Base-by-base conservation (phyloP, 2,888 invertebrate genomes). In the Himalopsyche japonica region DNA sequence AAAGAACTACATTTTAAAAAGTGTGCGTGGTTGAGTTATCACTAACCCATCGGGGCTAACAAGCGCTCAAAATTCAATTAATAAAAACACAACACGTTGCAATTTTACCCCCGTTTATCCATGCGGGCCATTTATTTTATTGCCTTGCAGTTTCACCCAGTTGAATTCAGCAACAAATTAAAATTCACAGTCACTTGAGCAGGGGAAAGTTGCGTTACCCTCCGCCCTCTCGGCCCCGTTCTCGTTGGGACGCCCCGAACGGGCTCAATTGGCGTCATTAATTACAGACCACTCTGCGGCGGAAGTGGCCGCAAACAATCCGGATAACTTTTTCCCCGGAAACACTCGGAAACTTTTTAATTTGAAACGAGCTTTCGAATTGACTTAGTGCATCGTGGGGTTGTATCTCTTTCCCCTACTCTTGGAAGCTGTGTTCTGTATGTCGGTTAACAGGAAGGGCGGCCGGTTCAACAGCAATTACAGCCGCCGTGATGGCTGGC, bases 241-340 rank as follows among this genome's bases (percentile, higher is more conserved):
- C 27, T 70, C 70, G 70, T 30, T 10, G 30, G 70, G 70, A 27
- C 20, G 15, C 27, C 30, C 70, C 70, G 70, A 70, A 70, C 70
- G 70, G 70, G 70, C 79, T 64, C 64, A 82, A 82, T 82, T 82
- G 79, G 64, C 18, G 79, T 79, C 78, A 82, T 79, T 82, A 82
- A 79, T 82, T 79, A 82, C 79, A 43, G 64, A 30, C 82, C 79
- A 82, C 64, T 82, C 77, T 77, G 82, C 82, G 78, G 76, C 70
- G 80, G 64, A 70, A 37, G 80, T 64, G 37, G 77, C 34, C 48
- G 82, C 76, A 43, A 49, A 77, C 76, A 82, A 82, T 82, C 24
- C 48, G 76, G 64, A 82, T 82, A 77, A 37, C 77, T 81, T 81
- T 37, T 64, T 70, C 70, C 43, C 49, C 80, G 80, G 34, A 43